Base-by-base conservation (phyloP, 2,888 invertebrate species). In the Dioctria linearis region DNA sequence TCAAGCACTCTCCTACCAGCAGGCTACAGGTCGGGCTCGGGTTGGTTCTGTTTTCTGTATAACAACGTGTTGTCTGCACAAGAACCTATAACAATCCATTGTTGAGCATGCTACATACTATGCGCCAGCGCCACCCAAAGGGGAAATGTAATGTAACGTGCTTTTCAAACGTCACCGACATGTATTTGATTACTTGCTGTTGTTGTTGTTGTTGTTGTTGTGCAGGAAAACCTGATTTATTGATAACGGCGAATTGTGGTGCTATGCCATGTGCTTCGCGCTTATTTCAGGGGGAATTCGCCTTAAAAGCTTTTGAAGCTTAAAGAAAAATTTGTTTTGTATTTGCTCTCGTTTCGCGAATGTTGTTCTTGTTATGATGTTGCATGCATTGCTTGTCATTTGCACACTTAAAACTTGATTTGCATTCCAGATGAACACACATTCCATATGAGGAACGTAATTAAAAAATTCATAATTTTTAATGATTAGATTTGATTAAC, bases 41-140 rank as follows among this genome's bases (percentile, higher is more conserved):
- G 5, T 59, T 25, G 25, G 25, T 25, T 25, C 25, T 25, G 25
- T 25, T 25, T 25, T 25, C 25, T 25, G 25, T 25, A 25, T 2
- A 25, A 13, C 71, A 71, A 71, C 71, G 71, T 71, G 71, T 46
- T 71, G 51, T 25, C 71, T 71, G 71, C 71, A 71, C 65, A 71
- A 40, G n/a, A 25, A 39, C 51, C 25, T 5, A 13, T 5, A 13
- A 0, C 25, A 25, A 25, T 25, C 25, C 25, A 25, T 25, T 25
- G 25, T 25, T 25, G 25, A 25, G 25, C 25, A 25, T 25, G 25
- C 25, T 25, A 25, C 25, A 25, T 25, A 25, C n/a, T 42, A 2
- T 46, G 67, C n/a, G 67, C 71, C 49, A 51, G 71, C 54, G 40
- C 40, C 40, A 9, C 49, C n/a, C 51, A 25, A 25, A 54, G 71